Base-by-base conservation (phyloP, 2,888 invertebrate species). In the Drosophila differens region DNA sequence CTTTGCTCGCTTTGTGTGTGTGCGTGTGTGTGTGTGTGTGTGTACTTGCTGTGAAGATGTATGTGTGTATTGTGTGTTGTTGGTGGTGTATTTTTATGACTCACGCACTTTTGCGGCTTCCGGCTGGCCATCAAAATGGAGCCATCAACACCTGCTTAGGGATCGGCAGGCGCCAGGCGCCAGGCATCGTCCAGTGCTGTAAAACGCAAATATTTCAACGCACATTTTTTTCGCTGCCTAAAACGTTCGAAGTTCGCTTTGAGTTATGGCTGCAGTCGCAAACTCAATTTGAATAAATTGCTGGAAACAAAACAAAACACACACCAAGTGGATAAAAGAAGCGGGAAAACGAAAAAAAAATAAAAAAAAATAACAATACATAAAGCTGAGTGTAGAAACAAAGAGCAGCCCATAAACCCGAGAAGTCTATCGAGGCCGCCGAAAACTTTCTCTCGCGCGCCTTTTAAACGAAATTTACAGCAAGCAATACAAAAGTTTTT, bases 271-370 rank as follows among this genome's bases (percentile, higher is more conserved):
- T 68, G 87, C 85, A 83, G 89, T 85, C 84, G 82, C 79, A 73
- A 91, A 91, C 87, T 89, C 91, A 87, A 88, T 90, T 91, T 89
- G 83, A 83, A 85, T 91, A 86, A 91, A 89, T 91, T 90, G 83
- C 76, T 79, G 82, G 35, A 67, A 72, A 80, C 68, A 70, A 81
- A 88, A 83, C 80, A 85, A 83, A 80, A 60, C 68, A 71, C 69
- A 61, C 67, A 54, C 65, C 78, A 73, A 76, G 57, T 76, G 74
- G 55, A 73, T 77, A 63, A 66, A 35, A 60, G 68, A 47, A 39
- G 28, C 6, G 44, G 12, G 44, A 44, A 44, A 44, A 44, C 22
- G 16, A 47, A 16, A 70, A 19, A 28, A n/a, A 19, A 12, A 22
- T 22, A 22, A 35, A 51, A 51, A 60, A 44, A 58, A 61, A 74